Evolutionary conservation across 2,113 vertebrate species (phyloP).

Genomic region (Fulmarus glacialis): DNA sequence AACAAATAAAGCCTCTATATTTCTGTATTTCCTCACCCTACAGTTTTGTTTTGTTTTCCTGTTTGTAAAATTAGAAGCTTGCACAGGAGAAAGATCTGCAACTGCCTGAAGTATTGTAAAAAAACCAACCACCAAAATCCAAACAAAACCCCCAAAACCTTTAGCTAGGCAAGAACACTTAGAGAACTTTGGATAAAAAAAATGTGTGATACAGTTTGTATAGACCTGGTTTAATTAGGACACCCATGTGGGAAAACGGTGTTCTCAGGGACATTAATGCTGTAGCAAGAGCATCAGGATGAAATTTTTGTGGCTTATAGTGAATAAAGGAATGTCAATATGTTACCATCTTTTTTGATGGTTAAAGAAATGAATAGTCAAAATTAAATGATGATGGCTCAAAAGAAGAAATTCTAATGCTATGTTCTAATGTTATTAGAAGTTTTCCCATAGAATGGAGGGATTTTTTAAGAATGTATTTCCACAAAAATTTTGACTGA

Average conservation of each 20-base stretch:
- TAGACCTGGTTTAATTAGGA: neutral
- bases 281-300: neutral
- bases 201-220: neutral
- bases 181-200: neutral
- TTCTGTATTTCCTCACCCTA: neutral
- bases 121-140: neutral
- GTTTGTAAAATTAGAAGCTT: neutral
- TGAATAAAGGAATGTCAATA: neutral
- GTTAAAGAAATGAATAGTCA: neutral
- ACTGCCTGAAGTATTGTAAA: neutral
- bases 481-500: neutral
- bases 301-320: neutral
- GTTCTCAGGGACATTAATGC: accelerated
- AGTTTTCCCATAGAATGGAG: accelerated
- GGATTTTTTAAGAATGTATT: neutral
- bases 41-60: neutral
- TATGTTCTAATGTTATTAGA: neutral
- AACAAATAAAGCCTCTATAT: neutral
- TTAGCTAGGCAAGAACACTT: neutral
- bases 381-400: neutral
- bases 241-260: accelerated
- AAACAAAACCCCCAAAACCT: neutral
- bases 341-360: neutral
- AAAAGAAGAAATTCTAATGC: neutral
- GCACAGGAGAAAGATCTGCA: neutral